phyloP scores from a whole-genome alignment of 1,140 invertebrate genomes.

The Monomorium pharaonis region DNA sequence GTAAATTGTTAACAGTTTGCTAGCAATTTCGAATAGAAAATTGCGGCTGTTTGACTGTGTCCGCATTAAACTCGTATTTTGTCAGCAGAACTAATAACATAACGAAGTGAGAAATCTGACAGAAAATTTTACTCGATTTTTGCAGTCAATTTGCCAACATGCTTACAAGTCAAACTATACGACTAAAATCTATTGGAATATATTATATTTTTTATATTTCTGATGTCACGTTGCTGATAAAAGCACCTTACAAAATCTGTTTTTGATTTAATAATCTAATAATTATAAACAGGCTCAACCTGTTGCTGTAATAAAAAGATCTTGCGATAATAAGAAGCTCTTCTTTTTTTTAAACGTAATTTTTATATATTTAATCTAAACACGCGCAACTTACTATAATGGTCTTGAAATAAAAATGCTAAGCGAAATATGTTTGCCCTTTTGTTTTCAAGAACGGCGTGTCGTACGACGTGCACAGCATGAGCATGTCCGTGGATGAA shows the following conservation, averaged over 20 bases:
- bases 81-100: neutral
- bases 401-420: neutral
- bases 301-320: neutral
- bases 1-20: neutral
- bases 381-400: conserved; percentile 5
- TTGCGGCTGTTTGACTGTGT: neutral
- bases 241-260: neutral
- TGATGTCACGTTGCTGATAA: neutral
- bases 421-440: neutral
- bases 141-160: neutral
- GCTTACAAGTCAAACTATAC: neutral
- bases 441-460: conserved; percentile 51
- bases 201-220: neutral
- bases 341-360: neutral
- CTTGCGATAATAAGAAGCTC: neutral
- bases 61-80: neutral
- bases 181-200: neutral
- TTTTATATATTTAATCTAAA: neutral
- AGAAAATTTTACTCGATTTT: too few species aligned
- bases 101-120: too few species aligned
- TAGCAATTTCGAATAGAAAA: neutral
- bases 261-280: neutral
- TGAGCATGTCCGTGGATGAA: conserved; percentile 66
- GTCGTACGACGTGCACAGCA: conserved; percentile 67
- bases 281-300: neutral